These are phyloP conservation scores for Bimastos eiseni DNA, from an alignment of 2,888 invertebrate species.

Conservation along the genomic window DNA sequence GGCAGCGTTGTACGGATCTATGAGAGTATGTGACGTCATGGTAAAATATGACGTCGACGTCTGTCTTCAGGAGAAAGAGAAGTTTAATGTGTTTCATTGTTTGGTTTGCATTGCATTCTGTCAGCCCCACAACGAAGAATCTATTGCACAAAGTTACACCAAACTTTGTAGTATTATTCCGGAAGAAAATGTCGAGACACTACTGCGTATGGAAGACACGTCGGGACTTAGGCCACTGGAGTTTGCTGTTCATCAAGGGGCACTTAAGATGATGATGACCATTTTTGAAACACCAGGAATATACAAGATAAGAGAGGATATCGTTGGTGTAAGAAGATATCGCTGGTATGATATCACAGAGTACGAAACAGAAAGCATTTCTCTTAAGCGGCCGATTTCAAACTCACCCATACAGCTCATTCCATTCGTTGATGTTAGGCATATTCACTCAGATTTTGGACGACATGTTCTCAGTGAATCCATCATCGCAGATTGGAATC, in stretches of 20 bases:
- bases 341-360: constrained; percentile 23
- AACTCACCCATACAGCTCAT: not conserved
- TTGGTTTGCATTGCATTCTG: not conserved
- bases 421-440: not conserved
- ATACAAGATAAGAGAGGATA: not conserved
- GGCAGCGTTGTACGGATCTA: not conserved
- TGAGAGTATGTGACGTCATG: not conserved
- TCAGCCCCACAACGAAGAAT: constrained; percentile 1
- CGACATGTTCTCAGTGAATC: not conserved
- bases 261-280: not conserved
- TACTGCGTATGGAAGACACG: constrained; percentile 5
- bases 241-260: not conserved
- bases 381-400: not conserved
- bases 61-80: not conserved
- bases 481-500: not conserved
- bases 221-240: constrained; percentile 1
- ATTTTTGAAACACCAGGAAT: constrained; percentile 15
- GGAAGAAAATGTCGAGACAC: not conserved
- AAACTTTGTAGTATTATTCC: not conserved
- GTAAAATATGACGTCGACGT: not conserved
- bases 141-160: not conserved
- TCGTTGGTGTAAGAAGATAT: not conserved
- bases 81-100: not conserved
- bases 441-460: not conserved
- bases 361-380: not conserved